Evolutionary conservation across 1,140 invertebrate species (phyloP), one percentile per base, ranked within the genome.

Genomic region (Musca vetustissima): DNA sequence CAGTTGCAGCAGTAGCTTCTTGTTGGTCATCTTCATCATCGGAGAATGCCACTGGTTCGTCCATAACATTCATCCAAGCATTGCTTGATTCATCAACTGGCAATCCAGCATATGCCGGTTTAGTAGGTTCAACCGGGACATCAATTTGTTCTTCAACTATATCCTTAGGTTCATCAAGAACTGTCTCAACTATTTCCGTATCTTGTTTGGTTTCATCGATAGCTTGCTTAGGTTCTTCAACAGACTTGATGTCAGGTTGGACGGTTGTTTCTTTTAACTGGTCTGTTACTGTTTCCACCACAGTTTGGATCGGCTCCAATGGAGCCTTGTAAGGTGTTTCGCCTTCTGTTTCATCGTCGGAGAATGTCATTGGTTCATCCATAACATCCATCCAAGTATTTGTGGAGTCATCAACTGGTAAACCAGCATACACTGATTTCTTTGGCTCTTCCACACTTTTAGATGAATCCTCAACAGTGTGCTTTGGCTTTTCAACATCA

Each of bases 281-380:
- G n/a, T n/a, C n/a, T n/a, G n/a, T n/a, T n/a, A n/a, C n/a, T n/a
- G n/a, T n/a, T n/a, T n/a, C n/a, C n/a, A n/a, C n/a, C n/a, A n/a
- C n/a, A n/a, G n/a, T n/a, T n/a, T n/a, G n/a, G n/a, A n/a, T n/a
- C n/a, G n/a, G n/a, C n/a, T n/a, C n/a, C n/a, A n/a, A n/a, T n/a
- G n/a, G n/a, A n/a, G n/a, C n/a, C n/a, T n/a, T n/a, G n/a, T n/a
- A n/a, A n/a, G n/a, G n/a, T n/a, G n/a, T n/a, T n/a, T n/a, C n/a
- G n/a, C n/a, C n/a, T n/a, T n/a, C n/a, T n/a, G n/a, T n/a, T n/a
- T n/a, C n/a, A n/a, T n/a, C 83, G 52, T 84, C 83, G n/a, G 82
- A 81, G 53, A 86, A 83, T 15, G 76, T 74, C 68, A 87, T 84
- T 53, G 85, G 83, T 72, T 86, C 84, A 70, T 88, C 86, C 55